phyloP scores from a whole-genome alignment of 2,888 invertebrate species.

The Brachylomia viminalis region DNA sequence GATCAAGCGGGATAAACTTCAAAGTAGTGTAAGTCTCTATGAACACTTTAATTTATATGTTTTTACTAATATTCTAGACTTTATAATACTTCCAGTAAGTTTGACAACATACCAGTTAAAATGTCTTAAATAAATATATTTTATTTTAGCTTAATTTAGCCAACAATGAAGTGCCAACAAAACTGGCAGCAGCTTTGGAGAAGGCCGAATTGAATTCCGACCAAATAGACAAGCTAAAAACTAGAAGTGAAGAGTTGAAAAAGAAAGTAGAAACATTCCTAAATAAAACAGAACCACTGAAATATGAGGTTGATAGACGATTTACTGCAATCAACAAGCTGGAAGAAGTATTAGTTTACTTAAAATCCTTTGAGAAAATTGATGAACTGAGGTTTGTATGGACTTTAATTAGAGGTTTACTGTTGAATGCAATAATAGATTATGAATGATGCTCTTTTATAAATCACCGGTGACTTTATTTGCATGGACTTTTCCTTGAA shows the following conservation, averaged over 20 bases:
- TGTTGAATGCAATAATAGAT: not conserved
- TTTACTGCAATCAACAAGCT: constrained; percentile 89
- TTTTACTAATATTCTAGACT: not conserved
- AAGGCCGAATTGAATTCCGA: constrained; percentile 90
- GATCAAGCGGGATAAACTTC: constrained; percentile 74
- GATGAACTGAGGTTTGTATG: constrained; percentile 92
- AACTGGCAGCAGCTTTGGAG: constrained; percentile 91
- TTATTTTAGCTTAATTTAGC: constrained; percentile 91
- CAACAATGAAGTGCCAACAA: constrained; percentile 92
- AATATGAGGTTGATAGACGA: constrained; percentile 83
- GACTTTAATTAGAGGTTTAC: not conserved
- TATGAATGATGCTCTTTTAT: not conserved
- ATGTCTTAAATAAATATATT: not conserved
- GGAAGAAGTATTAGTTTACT: constrained; percentile 91
- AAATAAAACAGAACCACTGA: constrained; percentile 82
- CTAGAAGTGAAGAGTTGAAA: constrained; percentile 85
- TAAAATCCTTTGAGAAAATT: constrained; percentile 93
- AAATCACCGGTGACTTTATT: not conserved
- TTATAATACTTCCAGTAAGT: not conserved
- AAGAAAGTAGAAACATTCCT: constrained; percentile 83
- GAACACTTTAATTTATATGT: not conserved
- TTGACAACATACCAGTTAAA: too few relatives aligned
- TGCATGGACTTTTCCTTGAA: not conserved
- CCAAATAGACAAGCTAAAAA: constrained; percentile 86
- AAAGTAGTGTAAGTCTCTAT: constrained; percentile 77